Conservation (phyloP, 2,113 vertebrate species). For the Pitta sordida region DNA sequence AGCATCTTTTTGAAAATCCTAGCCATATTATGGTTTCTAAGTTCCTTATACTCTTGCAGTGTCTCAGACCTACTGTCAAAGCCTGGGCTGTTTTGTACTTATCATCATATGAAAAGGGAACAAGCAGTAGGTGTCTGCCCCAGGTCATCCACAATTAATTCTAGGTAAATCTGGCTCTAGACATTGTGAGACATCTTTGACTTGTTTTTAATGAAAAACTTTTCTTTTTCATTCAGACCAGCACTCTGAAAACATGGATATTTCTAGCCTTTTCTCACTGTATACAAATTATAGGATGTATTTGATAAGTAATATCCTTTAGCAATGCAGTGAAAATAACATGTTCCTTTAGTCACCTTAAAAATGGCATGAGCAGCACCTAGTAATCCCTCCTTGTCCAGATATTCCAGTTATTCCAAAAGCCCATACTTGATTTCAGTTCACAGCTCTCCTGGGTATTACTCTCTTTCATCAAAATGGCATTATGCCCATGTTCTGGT, state of each 20-base stretch:
- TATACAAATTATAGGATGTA: not conserved
- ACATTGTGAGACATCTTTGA: not conserved
- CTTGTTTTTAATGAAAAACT: not conserved
- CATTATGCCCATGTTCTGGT: not conserved
- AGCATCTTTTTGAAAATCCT: not conserved
- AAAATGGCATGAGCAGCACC: not conserved
- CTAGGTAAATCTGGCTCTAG: not conserved
- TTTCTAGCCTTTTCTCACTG: not conserved
- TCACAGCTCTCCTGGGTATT: not conserved
- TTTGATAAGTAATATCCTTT: not conserved
- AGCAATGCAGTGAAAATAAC: not conserved
- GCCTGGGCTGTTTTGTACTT: not conserved
- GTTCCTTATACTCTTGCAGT: not conserved
- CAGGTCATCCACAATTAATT: not conserved
- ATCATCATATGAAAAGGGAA: not conserved
- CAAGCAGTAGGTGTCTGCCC: not conserved
- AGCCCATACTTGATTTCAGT: not conserved
- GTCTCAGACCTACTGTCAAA: not conserved
- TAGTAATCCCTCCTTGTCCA: not conserved
- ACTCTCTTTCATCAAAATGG: not conserved
- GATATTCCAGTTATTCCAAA: conserved; percentile 18
- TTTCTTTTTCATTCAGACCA: not conserved
- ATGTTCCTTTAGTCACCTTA: not conserved
- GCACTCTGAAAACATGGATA: not conserved
- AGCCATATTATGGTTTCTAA: not conserved